Conservation (phyloP, 2,113 vertebrate species). For the Elachura formosa region DNA sequence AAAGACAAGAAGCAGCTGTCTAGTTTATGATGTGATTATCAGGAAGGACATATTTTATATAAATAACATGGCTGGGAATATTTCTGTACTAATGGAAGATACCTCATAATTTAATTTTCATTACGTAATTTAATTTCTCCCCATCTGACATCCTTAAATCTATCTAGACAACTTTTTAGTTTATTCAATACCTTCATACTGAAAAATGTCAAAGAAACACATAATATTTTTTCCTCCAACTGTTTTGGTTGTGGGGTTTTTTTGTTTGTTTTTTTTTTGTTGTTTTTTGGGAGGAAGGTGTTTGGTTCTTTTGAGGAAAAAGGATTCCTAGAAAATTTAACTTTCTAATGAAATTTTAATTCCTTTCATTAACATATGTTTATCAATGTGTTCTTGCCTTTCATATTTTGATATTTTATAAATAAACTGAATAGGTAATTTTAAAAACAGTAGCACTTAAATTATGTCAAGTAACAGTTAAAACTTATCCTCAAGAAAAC, state of each 20-base stretch:
- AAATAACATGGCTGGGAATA: neutral
- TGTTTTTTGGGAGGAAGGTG: no score
- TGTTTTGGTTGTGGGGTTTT: neutral
- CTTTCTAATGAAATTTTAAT: neutral
- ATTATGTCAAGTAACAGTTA: neutral
- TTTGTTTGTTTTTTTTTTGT: neutral
- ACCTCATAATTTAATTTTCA: neutral
- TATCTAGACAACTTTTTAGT: neutral
- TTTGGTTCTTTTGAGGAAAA: neutral
- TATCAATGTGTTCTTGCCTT: neutral
- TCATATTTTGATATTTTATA: neutral
- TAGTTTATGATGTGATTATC: constrained; percentile 5
- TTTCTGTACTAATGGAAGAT: neutral
- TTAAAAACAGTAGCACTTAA: neutral
- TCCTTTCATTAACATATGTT: neutral
- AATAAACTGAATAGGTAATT: neutral
- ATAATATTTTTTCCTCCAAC: neutral
- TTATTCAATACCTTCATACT: neutral
- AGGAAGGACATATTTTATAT: neutral
- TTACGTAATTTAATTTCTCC: neutral
- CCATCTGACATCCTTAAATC: neutral
- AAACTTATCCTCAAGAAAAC: neutral
- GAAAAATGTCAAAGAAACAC: neutral
- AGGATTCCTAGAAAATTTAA: neutral
- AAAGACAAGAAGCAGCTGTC: neutral